These are phyloP conservation scores for Scylla paramamosain DNA, from an alignment of 1,140 invertebrate species.

Conservation along the genomic window DNA sequence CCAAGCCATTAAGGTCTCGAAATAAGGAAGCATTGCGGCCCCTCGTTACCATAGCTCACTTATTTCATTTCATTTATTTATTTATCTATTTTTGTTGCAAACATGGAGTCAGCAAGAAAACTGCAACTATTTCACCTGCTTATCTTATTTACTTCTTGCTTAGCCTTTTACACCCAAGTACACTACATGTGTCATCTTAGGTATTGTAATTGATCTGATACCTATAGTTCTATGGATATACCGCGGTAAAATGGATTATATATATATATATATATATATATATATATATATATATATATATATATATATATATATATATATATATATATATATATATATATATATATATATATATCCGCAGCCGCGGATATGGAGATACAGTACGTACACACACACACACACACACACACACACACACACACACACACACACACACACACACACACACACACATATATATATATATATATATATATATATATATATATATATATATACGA, in stretches of 20 bases:
- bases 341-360: constrained; percentile 34
- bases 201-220: too few species aligned
- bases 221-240: background rate
- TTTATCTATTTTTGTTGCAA: too few species aligned
- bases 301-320: constrained; percentile 46
- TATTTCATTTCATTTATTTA: too few species aligned
- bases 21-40: too few species aligned
- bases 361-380: background rate
- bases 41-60: too few species aligned
- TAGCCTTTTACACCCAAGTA: too few species aligned
- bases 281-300: constrained; percentile 49
- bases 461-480: constrained; percentile 52
- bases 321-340: constrained; percentile 52
- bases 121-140: too few species aligned
- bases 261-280: constrained; percentile 46
- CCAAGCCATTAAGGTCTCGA: too few species aligned
- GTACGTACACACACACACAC: constrained; percentile 10
- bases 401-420: background rate
- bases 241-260: background rate
- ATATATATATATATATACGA: constrained; percentile 37
- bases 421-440: constrained; percentile 11
- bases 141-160: too few species aligned
- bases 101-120: too few species aligned
- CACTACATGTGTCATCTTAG: too few species aligned
- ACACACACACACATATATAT: constrained; percentile 27